Evolutionary conservation across 1,140 invertebrate genomes (phyloP).

Genomic region (Heliconius nattereri): DNA sequence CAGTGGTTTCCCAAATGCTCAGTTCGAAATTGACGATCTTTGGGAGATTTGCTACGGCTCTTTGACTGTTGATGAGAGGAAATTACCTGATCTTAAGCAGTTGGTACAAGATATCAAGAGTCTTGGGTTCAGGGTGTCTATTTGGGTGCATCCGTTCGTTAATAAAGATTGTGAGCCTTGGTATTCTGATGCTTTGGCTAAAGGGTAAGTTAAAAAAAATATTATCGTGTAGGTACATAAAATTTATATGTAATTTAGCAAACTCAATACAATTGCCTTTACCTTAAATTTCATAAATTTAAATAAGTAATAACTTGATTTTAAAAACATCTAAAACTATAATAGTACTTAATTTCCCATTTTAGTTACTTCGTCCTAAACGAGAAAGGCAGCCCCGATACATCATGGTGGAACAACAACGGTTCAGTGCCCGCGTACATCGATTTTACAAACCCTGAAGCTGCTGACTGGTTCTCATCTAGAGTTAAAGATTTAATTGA

Average conservation of each 20-base stretch:
- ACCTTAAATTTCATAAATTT: neutral
- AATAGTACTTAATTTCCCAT: neutral
- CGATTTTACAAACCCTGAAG: slow-evolving; percentile 90
- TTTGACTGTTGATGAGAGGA: slow-evolving; percentile 85
- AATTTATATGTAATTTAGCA: too few species aligned
- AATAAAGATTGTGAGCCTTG: slow-evolving; percentile 87
- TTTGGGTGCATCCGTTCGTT: slow-evolving; percentile 96
- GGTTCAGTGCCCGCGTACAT: slow-evolving; percentile 83
- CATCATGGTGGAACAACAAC: slow-evolving; percentile 93
- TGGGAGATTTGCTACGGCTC: slow-evolving; percentile 96
- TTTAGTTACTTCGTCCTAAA: slow-evolving; percentile 83
- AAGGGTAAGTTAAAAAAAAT: slow-evolving; percentile 64
- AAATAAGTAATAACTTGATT: neutral
- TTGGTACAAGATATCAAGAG: slow-evolving; percentile 83
- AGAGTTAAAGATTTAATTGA: slow-evolving; percentile 83
- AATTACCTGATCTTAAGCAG: slow-evolving; percentile 87
- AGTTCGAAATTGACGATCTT: slow-evolving; percentile 95
- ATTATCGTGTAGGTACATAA: too few species aligned
- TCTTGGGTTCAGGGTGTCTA: slow-evolving; percentile 87
- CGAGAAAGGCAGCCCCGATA: slow-evolving; percentile 83
- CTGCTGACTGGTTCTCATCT: slow-evolving; percentile 87
- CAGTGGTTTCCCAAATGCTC: slow-evolving; percentile 87
- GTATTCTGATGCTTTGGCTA: slow-evolving; percentile 80
- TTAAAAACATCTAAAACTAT: too few species aligned
- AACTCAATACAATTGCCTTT: too few species aligned